Base-by-base conservation (phyloP, 2,797 vertebrate genomes). In the Kryptopterus vitreolus region DNA sequence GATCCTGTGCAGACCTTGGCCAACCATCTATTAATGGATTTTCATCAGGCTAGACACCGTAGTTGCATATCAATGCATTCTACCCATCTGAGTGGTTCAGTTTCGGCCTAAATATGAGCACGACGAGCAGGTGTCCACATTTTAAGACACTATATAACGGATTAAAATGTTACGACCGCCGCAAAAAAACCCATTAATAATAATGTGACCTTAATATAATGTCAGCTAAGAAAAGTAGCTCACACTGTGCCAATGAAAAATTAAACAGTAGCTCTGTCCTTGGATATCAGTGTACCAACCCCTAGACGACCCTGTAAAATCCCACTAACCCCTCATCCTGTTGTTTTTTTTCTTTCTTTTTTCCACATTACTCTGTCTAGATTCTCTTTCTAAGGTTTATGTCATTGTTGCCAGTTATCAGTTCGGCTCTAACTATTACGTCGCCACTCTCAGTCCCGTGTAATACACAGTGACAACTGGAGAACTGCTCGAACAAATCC, bases 401-500 rank as follows among this genome's bases (percentile, higher is more conserved):
- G 46, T 69, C 24, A 29, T 50, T 15, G 29, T 22, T 52, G 26
- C 46, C 16, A 20, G 26, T 31, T 52, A 70, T 52, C 68, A 70
- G 26, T 52, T 70, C 24, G 52, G 18, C 8, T 52, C 68, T 31
- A 70, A 70, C 46, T 46, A 70, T 70, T 70, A 43, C 55, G 59
- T 59, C n/a, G 57, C 33, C 16, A 59, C 4, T 59, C 55, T 38
- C 24, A 50, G 50, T 70, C 24, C 26, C 0, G 4, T 33, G 31
- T 52, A 33, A 71, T n/a, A 33, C 10, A 22, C 29, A n/a, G 29
- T 53, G 58, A 63, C 80, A 85, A 71, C 83, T 59, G 62, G 52
- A 80, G 81, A 76, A 58, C 70, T 43, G 50, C 35, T 26, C 58
- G 31, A 59, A 78, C 13, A 31, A 15, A 71, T 77, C 38, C 62